phyloP scores from a whole-genome alignment of 2,888 invertebrate species.

The Helleia helle region DNA sequence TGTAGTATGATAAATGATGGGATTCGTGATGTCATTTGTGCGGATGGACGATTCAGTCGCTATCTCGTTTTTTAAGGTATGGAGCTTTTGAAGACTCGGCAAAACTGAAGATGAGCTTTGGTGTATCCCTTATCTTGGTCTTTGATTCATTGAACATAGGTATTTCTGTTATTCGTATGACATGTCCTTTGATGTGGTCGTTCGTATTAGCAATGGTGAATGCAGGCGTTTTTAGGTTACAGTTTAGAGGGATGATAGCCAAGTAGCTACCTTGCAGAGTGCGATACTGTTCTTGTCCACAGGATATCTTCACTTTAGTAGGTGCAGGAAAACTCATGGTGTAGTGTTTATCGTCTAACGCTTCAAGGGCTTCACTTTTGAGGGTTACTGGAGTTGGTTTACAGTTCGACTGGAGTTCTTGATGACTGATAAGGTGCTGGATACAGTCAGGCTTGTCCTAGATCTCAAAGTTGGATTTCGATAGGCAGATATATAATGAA shows the following conservation, averaged over 20 bases:
- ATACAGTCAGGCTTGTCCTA: constrained; percentile 16
- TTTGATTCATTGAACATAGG: constrained; percentile 7
- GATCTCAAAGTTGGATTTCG: constrained; percentile 9
- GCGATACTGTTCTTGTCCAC: constrained; percentile 19
- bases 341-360: constrained; percentile 22
- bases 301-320: constrained; percentile 18
- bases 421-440: too few relatives aligned
- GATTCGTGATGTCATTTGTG: background rate
- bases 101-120: constrained; percentile 2
- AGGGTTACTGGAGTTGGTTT: constrained; percentile 5
- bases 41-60: background rate
- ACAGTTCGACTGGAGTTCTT: constrained; percentile 10
- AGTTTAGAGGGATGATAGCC: too few relatives aligned
- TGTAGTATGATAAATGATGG: background rate
- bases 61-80: constrained; percentile 2
- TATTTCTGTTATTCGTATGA: constrained; percentile 12
- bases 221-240: too few relatives aligned
- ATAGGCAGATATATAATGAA: constrained; percentile 19
- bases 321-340: constrained; percentile 17
- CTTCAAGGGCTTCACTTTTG: constrained; percentile 16
- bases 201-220: too few relatives aligned
- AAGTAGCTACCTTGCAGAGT: too few relatives aligned
- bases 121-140: background rate
- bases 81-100: constrained; percentile 1
- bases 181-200: too few relatives aligned